phyloP scores from a whole-genome alignment of 2,888 invertebrate species.

The Oeneis ivallda region DNA sequence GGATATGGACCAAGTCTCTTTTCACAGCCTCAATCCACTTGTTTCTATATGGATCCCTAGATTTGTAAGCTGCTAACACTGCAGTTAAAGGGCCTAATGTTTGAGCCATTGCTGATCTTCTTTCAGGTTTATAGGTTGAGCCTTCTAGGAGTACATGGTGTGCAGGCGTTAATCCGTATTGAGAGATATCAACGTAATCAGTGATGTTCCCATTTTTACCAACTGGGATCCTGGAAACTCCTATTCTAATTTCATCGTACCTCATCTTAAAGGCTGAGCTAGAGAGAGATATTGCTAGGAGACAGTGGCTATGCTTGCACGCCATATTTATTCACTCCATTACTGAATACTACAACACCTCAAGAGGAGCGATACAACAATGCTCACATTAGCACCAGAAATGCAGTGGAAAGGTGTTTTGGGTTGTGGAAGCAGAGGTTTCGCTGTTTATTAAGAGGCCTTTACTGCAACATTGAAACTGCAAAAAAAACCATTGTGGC shows the following conservation, averaged over 20 bases:
- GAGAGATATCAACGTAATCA: not conserved
- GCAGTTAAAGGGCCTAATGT: not conserved
- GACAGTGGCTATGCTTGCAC: too few relatives aligned
- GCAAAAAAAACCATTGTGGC: too few relatives aligned
- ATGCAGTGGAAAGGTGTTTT: too few relatives aligned
- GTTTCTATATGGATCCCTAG: not conserved
- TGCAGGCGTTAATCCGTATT: not conserved
- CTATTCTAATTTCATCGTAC: not conserved
- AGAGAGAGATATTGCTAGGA: too few relatives aligned
- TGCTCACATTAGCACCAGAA: too few relatives aligned
- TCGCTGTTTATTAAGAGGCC: too few relatives aligned
- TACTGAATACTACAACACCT: too few relatives aligned
- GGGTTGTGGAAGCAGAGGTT: too few relatives aligned
- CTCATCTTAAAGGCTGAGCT: not conserved
- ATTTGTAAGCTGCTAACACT: not conserved
- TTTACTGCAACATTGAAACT: too few relatives aligned
- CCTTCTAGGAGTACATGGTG: not conserved
- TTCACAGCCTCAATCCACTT: not conserved
- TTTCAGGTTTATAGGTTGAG: not conserved
- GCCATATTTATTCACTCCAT: too few relatives aligned
- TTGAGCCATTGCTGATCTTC: not conserved
- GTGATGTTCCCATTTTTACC: not conserved
- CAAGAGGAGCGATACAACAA: too few relatives aligned
- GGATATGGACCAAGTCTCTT: too few relatives aligned
- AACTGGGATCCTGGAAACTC: not conserved